Evolutionary conservation across 2,113 vertebrate species (phyloP).

Genomic region (Drymodes brunneopygia): DNA sequence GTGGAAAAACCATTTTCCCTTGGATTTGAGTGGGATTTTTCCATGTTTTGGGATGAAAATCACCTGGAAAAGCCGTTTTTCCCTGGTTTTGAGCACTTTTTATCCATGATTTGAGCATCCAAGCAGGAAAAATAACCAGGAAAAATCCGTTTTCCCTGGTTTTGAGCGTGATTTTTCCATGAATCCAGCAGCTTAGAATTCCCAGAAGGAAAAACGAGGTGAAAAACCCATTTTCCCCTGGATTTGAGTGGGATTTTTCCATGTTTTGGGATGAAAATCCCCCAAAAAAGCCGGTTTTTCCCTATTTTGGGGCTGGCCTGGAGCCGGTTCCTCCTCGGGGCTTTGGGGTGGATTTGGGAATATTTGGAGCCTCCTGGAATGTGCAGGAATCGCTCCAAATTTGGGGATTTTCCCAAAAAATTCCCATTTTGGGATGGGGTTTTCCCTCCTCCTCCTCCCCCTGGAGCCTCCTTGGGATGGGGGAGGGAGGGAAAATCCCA

Average conservation of each 20-base stretch:
- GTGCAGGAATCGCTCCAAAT: not conserved
- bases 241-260: not conserved
- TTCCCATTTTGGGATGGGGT: not conserved
- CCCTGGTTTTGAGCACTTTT: not conserved
- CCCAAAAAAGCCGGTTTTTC: not conserved
- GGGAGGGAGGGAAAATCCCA: not conserved
- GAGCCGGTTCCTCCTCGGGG: accelerated
- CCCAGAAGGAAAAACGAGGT: not conserved
- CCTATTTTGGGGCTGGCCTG: not conserved
- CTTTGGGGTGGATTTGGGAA: not conserved
- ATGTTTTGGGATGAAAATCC: not conserved
- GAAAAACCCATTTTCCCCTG: not conserved
- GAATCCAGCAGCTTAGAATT: not conserved
- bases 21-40: not conserved
- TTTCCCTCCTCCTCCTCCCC: not conserved
- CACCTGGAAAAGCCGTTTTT: not conserved
- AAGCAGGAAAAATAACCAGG: not conserved
- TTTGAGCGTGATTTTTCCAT: not conserved
- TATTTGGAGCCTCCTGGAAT: not conserved
- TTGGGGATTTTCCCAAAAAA: not conserved
- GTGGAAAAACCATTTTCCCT: not conserved
- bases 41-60: not conserved
- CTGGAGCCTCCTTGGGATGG: not conserved
- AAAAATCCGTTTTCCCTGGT: not conserved
- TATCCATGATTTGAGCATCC: not conserved